A percentile compares a stretch with the other conserved stretches of the same genome.
Evolutionary conservation across 2,113 vertebrate species (phyloP).

Genomic region (Lamprotornis superbus): DNA sequence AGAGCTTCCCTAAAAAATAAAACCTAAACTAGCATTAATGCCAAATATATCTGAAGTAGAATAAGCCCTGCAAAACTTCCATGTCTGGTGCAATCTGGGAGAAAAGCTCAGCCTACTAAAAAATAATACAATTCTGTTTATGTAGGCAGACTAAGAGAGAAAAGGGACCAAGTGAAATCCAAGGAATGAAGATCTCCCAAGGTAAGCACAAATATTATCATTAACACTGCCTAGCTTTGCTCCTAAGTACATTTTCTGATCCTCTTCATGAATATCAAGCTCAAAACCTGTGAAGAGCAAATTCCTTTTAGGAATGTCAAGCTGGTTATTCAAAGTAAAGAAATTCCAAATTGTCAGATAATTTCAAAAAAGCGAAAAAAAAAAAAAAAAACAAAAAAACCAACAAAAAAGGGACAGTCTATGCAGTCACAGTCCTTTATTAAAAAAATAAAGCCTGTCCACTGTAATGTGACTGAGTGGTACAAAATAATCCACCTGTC

Average conservation of each 20-base stretch:
- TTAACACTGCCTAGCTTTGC: neutral
- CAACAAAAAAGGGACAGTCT: neutral
- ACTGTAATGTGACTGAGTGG: neutral
- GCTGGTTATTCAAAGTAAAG: neutral
- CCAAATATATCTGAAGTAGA: neutral
- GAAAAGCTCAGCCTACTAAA: neutral
- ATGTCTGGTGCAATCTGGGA: neutral
- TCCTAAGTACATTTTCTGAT: rapidly evolving
- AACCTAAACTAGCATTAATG: neutral
- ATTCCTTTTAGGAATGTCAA: neutral
- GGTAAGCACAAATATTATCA: neutral
- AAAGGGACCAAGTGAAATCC: neutral
- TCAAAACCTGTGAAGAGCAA: neutral
- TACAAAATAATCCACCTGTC: neutral
- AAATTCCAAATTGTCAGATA: neutral
- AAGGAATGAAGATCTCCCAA: neutral
- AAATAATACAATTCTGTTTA: neutral
- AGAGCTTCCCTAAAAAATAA: neutral
- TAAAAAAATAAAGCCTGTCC: neutral
- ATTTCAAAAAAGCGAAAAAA: neutral
- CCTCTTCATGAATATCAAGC: neutral
- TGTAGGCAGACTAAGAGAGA: neutral
- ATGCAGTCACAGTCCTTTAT: neutral
- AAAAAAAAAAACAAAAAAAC: no score
- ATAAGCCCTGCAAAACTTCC: neutral